Evolutionary conservation across 1,140 invertebrate species (phyloP).

Genomic region (Epicauta chinensis): DNA sequence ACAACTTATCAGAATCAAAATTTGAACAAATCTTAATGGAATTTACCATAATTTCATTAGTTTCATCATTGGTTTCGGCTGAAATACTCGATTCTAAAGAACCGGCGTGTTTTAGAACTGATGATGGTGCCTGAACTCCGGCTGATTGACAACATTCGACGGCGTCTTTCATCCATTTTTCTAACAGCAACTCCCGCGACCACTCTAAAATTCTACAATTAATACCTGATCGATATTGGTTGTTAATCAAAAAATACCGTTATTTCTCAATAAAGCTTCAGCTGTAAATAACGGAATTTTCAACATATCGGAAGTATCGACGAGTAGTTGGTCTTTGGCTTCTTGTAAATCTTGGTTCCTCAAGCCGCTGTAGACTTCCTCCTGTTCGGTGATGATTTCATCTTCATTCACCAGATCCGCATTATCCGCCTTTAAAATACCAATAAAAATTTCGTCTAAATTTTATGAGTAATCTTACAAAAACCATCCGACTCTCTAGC

Average conservation of each 20-base stretch:
- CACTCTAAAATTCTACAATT: conserved; percentile 52
- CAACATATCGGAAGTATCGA: conserved; percentile 71
- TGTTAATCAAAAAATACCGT: conserved; percentile 46
- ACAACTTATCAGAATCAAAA: neutral
- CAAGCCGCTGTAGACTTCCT: conserved; percentile 59
- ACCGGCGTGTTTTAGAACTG: conserved; percentile 41
- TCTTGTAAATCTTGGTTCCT: conserved; percentile 67
- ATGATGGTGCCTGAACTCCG: conserved; percentile 57
- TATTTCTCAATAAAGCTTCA: conserved; percentile 62
- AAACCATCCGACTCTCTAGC: conserved; percentile 65
- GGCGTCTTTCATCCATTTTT: conserved; percentile 66
- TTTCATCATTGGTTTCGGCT: conserved; percentile 28
- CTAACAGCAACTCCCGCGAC: conserved; percentile 61
- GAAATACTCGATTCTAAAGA: conserved; percentile 39
- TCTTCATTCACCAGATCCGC: conserved; percentile 44
- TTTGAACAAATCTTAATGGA: conserved; percentile 3
- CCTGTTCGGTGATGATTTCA: conserved; percentile 42
- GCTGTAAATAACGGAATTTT: conserved; percentile 67
- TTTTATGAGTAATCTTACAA: conserved; percentile 48
- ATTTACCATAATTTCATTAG: conserved; percentile 38
- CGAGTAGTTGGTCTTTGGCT: conserved; percentile 65
- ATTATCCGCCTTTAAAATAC: conserved; percentile 42
- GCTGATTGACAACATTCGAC: conserved; percentile 60
- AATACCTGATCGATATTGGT: neutral
- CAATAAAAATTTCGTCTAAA: neutral